phyloP scores from a whole-genome alignment of 1,140 invertebrate genomes.

The Physella acuta region DNA sequence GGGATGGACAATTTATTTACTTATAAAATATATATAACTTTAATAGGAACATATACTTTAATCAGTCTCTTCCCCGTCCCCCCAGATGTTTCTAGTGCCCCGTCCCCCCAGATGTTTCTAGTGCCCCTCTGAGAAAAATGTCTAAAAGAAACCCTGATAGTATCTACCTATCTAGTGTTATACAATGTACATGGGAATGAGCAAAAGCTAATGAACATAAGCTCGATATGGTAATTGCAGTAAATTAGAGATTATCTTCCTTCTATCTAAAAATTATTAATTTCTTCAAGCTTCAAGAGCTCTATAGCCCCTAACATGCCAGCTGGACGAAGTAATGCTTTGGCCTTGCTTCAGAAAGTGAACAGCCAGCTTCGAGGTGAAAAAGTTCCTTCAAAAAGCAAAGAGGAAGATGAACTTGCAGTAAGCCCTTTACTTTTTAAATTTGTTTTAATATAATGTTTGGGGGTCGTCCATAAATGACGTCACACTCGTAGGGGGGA shows the following conservation, averaged over 20 bases:
- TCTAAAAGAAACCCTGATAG: neutral
- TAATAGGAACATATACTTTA: too few species aligned
- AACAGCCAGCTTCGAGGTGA: slow-evolving; percentile 46
- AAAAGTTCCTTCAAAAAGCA: slow-evolving; percentile 31
- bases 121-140: neutral
- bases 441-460: too few species aligned
- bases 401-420: slow-evolving; percentile 45
- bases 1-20: too few species aligned
- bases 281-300: neutral
- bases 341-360: slow-evolving; percentile 39
- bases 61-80: too few species aligned
- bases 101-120: too few species aligned
- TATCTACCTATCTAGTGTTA: neutral
- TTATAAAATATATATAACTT: too few species aligned
- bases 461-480: too few species aligned
- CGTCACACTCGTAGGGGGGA: too few species aligned
- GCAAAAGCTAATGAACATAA: neutral
- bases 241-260: neutral
- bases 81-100: too few species aligned
- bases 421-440: too few species aligned
- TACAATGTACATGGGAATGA: neutral
- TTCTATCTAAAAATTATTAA: neutral
- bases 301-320: too few species aligned
- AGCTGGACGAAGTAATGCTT: slow-evolving; percentile 13
- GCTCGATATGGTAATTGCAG: neutral